A percentile compares a stretch with the other conserved stretches of the same genome.
These are phyloP conservation scores for Sigmodon hispidus DNA, from an alignment of 2,113 vertebrate genomes.

Conservation along the genomic window DNA sequence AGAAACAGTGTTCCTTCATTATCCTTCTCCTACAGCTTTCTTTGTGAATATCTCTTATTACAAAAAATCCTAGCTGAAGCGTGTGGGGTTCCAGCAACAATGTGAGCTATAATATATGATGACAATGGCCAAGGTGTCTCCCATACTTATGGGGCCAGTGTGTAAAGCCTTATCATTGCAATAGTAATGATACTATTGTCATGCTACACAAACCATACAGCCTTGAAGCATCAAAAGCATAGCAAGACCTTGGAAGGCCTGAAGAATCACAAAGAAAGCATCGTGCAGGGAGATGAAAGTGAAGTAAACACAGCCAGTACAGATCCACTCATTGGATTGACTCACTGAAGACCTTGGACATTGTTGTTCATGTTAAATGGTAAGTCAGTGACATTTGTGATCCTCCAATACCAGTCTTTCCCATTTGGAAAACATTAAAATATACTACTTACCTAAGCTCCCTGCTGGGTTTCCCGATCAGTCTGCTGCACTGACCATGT, in stretches of 20 bases:
- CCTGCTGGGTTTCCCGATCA: background rate
- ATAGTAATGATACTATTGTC: background rate
- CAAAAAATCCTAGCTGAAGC: too few relatives aligned
- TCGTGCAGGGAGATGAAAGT: background rate
- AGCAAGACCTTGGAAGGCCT: background rate
- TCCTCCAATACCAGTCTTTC: background rate
- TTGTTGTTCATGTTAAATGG: background rate
- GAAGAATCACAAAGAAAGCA: background rate
- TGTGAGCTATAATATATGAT: too few relatives aligned
- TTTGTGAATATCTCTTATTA: background rate
- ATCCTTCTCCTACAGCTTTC: background rate
- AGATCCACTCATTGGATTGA: background rate
- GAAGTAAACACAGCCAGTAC: background rate
- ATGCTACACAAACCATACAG: background rate
- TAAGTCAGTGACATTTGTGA: background rate
- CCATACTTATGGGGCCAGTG: background rate
- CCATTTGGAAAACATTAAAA: background rate
- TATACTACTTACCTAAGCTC: background rate
- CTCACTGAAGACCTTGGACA: background rate
- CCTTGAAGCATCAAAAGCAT: background rate
- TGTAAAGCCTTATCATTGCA: background rate
- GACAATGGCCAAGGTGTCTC: background rate
- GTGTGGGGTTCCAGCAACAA: background rate
- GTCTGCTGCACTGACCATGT: accelerated
- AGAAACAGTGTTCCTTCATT: background rate